Evolutionary conservation across 2,113 vertebrate species (phyloP), one percentile per base, ranked within the genome.

Genomic region (Zosterops hypoxanthus): DNA sequence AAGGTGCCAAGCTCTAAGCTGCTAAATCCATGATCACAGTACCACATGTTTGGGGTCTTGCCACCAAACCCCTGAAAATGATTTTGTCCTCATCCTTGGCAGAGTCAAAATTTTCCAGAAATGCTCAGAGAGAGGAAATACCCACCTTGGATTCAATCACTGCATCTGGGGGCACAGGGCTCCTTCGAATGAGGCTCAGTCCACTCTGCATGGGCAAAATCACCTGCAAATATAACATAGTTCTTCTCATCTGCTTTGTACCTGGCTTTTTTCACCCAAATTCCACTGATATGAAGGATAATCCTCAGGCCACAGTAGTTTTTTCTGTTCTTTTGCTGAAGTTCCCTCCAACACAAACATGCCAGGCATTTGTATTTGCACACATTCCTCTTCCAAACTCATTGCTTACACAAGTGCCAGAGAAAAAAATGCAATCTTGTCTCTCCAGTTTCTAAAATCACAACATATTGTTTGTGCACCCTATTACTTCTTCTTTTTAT

Each of bases 171-270:
- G 82, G 86, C 2, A 34, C 39, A 11, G 24, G 60, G 59, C 11
- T 97, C 88, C 96, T 97, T 50, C 92, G 97, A 61, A 98, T 90
- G 31, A 99, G 65, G 80, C 95, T 98, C 94, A 98, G 95, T 47
- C 98, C 98, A 34, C 98, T 97, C 96, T 98, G 94, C 50, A 98
- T 92, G 56, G 98, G 98, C 77, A 98, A 71, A 41, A 98, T 97
- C 49, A 98, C 95, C 98, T 99, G 93, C 46, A 86, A 92, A 96
- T 24, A 44, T 26, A 92, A 77, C 2, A 6, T 66, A 70, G 34
- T 34, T 34, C 34, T 11, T 49, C 52, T 39, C 77, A 59, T 1
- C 26, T 86, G 56, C 33, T 77, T 72, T 36, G 41, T 31, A 22
- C 17, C 31, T 65, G 46, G 31, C 6, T 39, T 77, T 31, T 33